Percentiles rank a stretch among this genome's conserved stretches.
phyloP scores from a whole-genome alignment of 2,113 vertebrate species.

The Phrynosoma platyrhinos region DNA sequence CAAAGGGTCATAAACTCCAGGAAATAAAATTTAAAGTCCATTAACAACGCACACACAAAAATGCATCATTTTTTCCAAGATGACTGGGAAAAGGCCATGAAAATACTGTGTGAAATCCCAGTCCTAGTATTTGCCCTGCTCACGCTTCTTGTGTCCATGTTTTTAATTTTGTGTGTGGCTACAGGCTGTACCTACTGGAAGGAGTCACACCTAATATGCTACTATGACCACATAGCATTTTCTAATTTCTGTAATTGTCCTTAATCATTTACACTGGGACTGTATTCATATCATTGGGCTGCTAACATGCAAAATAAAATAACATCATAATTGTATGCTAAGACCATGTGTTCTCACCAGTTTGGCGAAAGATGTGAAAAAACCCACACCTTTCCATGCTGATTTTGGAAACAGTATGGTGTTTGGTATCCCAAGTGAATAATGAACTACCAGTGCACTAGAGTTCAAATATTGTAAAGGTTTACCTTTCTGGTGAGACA shows the following conservation, averaged over 20 bases:
- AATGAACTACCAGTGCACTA: neutral
- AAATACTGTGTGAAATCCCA: neutral
- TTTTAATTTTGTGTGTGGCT: neutral
- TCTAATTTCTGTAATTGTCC: neutral
- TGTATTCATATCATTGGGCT: neutral
- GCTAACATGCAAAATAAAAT: neutral
- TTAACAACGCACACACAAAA: no score
- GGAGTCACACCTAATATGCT: no score
- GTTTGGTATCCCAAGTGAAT: neutral
- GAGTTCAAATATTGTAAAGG: neutral
- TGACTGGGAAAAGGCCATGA: neutral
- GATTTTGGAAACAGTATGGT: neutral
- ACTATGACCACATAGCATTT: neutral
- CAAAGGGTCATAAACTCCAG: no score
- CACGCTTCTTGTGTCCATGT: neutral
- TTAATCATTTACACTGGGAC: neutral
- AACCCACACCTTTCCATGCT: neutral
- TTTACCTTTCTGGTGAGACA: conserved; percentile 86
- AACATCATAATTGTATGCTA: neutral
- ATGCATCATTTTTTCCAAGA: neutral
- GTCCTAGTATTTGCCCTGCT: neutral
- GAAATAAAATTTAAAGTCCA: no score
- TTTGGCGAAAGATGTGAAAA: neutral
- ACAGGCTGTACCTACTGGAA: neutral
- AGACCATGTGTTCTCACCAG: conserved; percentile 20